phyloP scores from a whole-genome alignment of 2,797 vertebrate genomes.

The Sebastes oblongus region DNA sequence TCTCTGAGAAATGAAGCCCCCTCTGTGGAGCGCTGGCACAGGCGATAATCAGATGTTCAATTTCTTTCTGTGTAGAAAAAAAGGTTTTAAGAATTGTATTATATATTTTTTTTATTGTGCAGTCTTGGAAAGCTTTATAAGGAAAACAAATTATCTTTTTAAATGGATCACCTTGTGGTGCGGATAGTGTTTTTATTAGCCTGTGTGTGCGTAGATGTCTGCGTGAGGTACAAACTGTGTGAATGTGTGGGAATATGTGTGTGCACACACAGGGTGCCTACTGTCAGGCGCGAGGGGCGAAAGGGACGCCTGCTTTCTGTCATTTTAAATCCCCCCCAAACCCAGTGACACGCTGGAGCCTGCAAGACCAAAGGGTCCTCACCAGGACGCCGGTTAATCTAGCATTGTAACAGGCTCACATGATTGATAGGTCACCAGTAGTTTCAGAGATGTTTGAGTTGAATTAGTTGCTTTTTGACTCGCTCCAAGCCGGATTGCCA shows the following conservation, averaged over 20 bases:
- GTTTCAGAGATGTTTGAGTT: constrained; percentile 49
- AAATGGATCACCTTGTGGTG: constrained; percentile 83
- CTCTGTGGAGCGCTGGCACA: constrained; percentile 75
- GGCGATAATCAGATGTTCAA: constrained; percentile 86
- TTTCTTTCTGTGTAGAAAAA: constrained; percentile 83
- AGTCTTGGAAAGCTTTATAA: constrained; percentile 89
- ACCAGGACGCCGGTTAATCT: constrained; percentile 62
- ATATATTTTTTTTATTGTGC: constrained; percentile 88
- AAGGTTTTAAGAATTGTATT: constrained; percentile 85
- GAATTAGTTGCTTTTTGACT: constrained; percentile 49
- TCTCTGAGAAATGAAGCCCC: constrained; percentile 70
- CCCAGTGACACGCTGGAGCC: constrained; percentile 62
- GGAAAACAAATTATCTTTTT: constrained; percentile 83
- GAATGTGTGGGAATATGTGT: constrained; percentile 41
- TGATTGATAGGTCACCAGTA: constrained; percentile 53
- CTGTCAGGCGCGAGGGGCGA: constrained; percentile 60
- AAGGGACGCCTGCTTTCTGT: constrained; percentile 67
- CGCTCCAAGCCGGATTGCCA: constrained; percentile 53
- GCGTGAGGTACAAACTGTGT: constrained; percentile 55
- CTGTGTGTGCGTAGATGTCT: constrained; percentile 68
- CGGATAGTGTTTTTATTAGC: constrained; percentile 81
- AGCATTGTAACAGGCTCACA: constrained; percentile 56
- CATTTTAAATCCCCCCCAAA: constrained; percentile 40
- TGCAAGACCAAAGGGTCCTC: constrained; percentile 75
- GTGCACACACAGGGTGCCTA: constrained; percentile 73